Base-by-base conservation (phyloP, 2,113 vertebrate genomes). In the Carettochelys insculpta region DNA sequence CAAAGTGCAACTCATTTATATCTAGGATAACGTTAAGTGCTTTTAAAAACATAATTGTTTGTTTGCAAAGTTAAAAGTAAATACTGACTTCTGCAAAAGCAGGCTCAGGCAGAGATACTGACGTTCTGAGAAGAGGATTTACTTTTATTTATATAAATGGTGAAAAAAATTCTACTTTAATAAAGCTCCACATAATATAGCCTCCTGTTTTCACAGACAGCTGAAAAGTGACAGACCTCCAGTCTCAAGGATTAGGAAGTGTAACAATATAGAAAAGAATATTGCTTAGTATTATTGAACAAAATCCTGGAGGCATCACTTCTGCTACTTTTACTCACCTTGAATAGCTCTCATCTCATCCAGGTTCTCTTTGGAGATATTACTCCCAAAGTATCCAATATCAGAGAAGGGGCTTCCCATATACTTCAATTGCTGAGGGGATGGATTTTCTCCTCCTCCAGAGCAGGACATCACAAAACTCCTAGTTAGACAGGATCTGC, bases 1-100 rank as follows among this genome's bases (percentile, higher is more conserved):
- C 82, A 82, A 95, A 94, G 93, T 91, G 94, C 92, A 95, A 82
- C 76, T 88, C 93, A 73, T 96, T 95, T 92, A 53, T 95, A 94
- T 85, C 41, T 84, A 83, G 56, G 56, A 76, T 85, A 92, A 68
- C 87, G 87, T 92, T 95, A 92, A 96, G 80, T 45, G 45, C 61
- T 91, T 76, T 87, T 9, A 5, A n/a, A 86, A 89, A 90, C 68
- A 3, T 81, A 92, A 94, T 94, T 89, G 89, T 91, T 94, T 94
- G 31, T 88, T 94, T 94, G 75, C 47, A n/a, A 92, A 90, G 82
- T 83, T 94, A 90, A 92, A 95, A 94, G 82, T 90, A 95, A 96
- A 90, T 38, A 87, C 45, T 38, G 34, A 77, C 53, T 95, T 38
- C 82, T 87, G 58, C 87, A 93, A 90, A 76, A 81, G 47, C 38